These are phyloP conservation scores for Lates calcarifer DNA, from an alignment of 2,113 vertebrate species.

Conservation along the genomic window DNA sequence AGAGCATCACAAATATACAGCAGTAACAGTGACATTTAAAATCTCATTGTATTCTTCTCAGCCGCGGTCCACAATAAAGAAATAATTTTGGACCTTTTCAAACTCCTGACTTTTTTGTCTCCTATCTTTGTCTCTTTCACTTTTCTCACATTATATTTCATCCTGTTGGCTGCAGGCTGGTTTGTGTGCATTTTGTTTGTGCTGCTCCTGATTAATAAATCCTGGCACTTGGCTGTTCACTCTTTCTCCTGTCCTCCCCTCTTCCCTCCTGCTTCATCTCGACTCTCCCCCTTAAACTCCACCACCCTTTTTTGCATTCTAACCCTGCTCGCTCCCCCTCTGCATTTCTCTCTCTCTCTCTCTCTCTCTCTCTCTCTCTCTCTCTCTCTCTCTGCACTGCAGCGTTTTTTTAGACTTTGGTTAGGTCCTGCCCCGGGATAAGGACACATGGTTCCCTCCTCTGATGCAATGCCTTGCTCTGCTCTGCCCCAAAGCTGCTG, in stretches of 20 bases:
- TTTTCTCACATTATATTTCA: slow-evolving; percentile 31
- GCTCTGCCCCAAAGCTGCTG: slow-evolving; percentile 57
- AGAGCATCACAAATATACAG: no score
- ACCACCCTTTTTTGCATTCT: slow-evolving; percentile 3
- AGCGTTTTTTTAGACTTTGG: slow-evolving; percentile 42
- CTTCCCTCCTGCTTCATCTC: background rate
- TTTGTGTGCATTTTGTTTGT: slow-evolving; percentile 40
- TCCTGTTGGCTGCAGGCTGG: slow-evolving; percentile 25
- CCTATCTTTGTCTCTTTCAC: slow-evolving; percentile 14
- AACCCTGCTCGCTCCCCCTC: slow-evolving; percentile 2
- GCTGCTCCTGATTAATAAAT: slow-evolving; percentile 58
- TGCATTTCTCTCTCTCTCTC: slow-evolving; percentile 18
- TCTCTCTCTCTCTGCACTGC: slow-evolving; percentile 48
- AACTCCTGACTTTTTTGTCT: slow-evolving; percentile 25
- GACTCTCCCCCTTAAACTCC: background rate
- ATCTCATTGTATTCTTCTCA: background rate
- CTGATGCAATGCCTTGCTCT: slow-evolving; percentile 40
- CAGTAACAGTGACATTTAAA: slow-evolving; percentile 34
- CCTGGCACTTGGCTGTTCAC: slow-evolving; percentile 51
- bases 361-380: slow-evolving; percentile 28
- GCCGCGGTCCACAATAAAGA: slow-evolving; percentile 1
- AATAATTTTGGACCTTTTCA: background rate
- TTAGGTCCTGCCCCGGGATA: slow-evolving; percentile 44
- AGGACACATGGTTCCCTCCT: slow-evolving; percentile 38
- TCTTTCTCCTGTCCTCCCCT: slow-evolving; percentile 5